Base-by-base conservation (phyloP, 1,140 invertebrate genomes). In the Heliconius congener region DNA sequence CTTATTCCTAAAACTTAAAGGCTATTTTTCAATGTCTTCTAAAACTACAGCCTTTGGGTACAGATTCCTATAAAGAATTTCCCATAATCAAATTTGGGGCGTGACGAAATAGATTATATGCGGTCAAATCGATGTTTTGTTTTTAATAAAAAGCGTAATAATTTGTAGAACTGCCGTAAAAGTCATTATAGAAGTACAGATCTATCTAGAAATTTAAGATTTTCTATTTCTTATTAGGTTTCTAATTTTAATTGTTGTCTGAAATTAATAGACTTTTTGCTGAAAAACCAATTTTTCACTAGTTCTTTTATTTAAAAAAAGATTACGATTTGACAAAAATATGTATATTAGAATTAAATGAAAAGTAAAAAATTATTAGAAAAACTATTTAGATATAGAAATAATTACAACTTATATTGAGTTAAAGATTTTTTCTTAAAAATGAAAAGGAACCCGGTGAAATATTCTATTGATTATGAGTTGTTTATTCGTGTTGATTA, bases 11-110 rank as follows among this genome's bases (percentile, higher is more conserved):
- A n/a, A 34, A 0, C 18, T 66, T 74, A 55, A 73, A 52, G 39
- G 0, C 18, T 57, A 73, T 57, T 50, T 30, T 27, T 42, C 19
- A 18, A 9, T 46, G 5, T 18, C 6, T 1, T n/a, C 27, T 50
- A 13, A 27, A 46, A 9, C 34, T 9, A 73, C 46, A 19, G 76
- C 70, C 72, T 79, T 37, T 79, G 50, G 70, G 34, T 72, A 76
- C 57, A 8, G 27, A 71, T 71, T 74, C 57, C 60, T 46, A 37
- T 60, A 76, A 55, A 77, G 8, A 75, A 76, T 81, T 83, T 81
- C 82, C 73, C 80, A 81, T 81, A 81, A 81, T 76, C 55, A 81
- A 79, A 81, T 76, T 71, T 77, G 76, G 80, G 77, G 80, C 79
- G 82, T 77, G 73, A 71, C 74, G 70, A 79, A 79, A 73, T 75